Conservation (phyloP, 1,140 invertebrate genomes). For the Drosophila ficusphila region DNA sequence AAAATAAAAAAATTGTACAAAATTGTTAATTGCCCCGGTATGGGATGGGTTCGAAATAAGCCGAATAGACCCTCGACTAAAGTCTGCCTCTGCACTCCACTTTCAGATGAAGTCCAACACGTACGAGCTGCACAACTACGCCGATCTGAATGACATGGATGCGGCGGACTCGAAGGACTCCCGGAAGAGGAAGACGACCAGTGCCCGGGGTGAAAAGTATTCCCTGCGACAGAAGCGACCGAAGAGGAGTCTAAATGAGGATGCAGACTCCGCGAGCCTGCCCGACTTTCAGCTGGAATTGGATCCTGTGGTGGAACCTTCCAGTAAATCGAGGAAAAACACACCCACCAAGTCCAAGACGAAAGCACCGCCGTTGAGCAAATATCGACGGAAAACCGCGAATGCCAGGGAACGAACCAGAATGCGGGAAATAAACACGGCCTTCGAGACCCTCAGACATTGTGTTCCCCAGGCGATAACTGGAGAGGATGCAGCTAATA, state of each 20-base stretch:
- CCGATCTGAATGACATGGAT: conserved; percentile 60
- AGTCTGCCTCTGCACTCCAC: conserved; percentile 28
- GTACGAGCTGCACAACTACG: conserved; percentile 77
- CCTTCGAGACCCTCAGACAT: conserved; percentile 91
- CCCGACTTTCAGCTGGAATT: conserved; percentile 28
- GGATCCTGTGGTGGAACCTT: conserved; percentile 7
- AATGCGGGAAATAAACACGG: conserved; percentile 95
- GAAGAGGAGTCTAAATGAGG: conserved; percentile 40
- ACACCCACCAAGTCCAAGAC: conserved; percentile 85
- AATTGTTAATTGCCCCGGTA: conserved; percentile 72
- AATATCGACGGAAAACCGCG: conserved; percentile 94
- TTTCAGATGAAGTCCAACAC: conserved; percentile 76
- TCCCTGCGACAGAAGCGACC: conserved; percentile 78
- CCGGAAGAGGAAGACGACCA: conserved; percentile 55
- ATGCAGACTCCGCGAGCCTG: conserved; percentile 1
- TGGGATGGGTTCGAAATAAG: conserved; percentile 15
- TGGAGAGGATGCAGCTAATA: conserved; percentile 82
- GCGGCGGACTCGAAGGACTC: conserved; percentile 35
- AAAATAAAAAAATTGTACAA: conserved; percentile 18
- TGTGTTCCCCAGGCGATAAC: conserved; percentile 88
- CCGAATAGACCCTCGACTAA: conserved; percentile 26
- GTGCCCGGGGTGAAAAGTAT: conserved; percentile 70
- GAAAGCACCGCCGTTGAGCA: conserved; percentile 93
- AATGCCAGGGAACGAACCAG: conserved; percentile 93
- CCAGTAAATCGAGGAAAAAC: conserved; percentile 28